Base-by-base conservation (phyloP, 2,113 vertebrate species). In the Chaenocephalus aceratus region DNA sequence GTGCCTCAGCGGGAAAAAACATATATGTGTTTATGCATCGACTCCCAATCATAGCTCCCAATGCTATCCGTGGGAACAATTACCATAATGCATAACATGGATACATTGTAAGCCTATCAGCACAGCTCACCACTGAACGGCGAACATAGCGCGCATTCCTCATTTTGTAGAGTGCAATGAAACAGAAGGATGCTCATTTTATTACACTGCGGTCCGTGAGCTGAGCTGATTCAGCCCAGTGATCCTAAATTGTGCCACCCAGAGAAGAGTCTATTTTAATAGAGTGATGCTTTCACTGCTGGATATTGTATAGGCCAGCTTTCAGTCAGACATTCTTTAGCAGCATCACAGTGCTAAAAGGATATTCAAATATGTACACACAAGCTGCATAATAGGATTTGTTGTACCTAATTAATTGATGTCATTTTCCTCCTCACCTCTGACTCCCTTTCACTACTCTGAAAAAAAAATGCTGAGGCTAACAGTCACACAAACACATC, bases 371-470 rank as follows among this genome's bases (percentile, higher is more conserved):
- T 58, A 76, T 86, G 64, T 75, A 36, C 58, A 85, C 62, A 68
- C 86, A 84, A 80, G 78, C 89, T 88, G 77, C 85, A 86, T 91
- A 89, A 88, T 85, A 73, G 79, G 80, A 83, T 91, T 88, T 79
- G 72, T 73, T 83, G 66, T 78, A 83, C 66, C 77, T 77, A 58
- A 84, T 90, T 85, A 79, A 87, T 88, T 89, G 54, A 82, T 86
- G 88, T 76, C 69, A 87, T 76, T 66, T 77, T 70, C 77, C 79
- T 65, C 82, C 62, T 77, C 78, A 77, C 67, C 75, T 83, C 81
- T 86, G 75, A 23, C 81, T 59, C 65, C 67, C 64, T 63, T 75
- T 75, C 68, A 51, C 60, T 74, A 64, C 77, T 23, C 52, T 14
- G 67, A 75, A 67, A 68, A 41, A 41, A 82, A 85, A 82, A 88